Evolutionary conservation across 1,140 invertebrate genomes (phyloP).

Genomic region (Antheraea pernyi): DNA sequence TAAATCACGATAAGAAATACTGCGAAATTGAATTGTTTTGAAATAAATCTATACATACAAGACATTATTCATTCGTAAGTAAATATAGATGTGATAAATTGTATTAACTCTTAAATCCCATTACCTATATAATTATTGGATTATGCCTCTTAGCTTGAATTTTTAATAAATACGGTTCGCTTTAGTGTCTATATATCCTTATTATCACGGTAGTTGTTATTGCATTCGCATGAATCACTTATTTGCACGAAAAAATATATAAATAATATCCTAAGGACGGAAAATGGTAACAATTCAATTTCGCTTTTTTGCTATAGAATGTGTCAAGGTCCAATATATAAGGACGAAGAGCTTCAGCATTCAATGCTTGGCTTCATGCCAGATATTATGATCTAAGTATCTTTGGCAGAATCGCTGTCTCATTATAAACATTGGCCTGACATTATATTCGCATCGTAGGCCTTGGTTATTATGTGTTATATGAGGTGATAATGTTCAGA

Average conservation of each 20-base stretch:
- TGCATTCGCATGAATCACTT: slow-evolving; percentile 71
- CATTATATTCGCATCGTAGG: slow-evolving; percentile 24
- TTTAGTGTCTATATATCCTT: slow-evolving; percentile 34
- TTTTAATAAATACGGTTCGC: slow-evolving; percentile 25
- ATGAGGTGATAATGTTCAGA: not conserved
- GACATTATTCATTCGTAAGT: slow-evolving; percentile 11
- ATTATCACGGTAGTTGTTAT: slow-evolving; percentile 63
- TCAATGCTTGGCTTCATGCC: slow-evolving; percentile 59
- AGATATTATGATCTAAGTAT: slow-evolving; percentile 43
- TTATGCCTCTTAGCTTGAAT: slow-evolving; percentile 8
- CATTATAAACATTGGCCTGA: slow-evolving; percentile 41
- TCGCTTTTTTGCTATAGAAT: slow-evolving; percentile 71
- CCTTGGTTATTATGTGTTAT: not conserved
- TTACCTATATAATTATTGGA: slow-evolving; percentile 10
- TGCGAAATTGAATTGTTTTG: slow-evolving; percentile 78
- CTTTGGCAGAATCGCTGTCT: slow-evolving; percentile 38
- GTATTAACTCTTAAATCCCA: too few species aligned
- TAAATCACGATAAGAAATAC: slow-evolving; percentile 14
- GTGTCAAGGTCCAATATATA: slow-evolving; percentile 56
- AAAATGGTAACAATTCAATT: slow-evolving; percentile 75
- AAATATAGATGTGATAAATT: slow-evolving; percentile 2
- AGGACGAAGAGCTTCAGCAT: slow-evolving; percentile 57
- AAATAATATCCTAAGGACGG: slow-evolving; percentile 56
- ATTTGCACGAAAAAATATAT: slow-evolving; percentile 59
- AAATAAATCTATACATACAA: slow-evolving; percentile 9